Percentiles rank a stretch among this genome's conserved stretches.
phyloP scores from a whole-genome alignment of 2,888 invertebrate genomes.

The Biston betularia region DNA sequence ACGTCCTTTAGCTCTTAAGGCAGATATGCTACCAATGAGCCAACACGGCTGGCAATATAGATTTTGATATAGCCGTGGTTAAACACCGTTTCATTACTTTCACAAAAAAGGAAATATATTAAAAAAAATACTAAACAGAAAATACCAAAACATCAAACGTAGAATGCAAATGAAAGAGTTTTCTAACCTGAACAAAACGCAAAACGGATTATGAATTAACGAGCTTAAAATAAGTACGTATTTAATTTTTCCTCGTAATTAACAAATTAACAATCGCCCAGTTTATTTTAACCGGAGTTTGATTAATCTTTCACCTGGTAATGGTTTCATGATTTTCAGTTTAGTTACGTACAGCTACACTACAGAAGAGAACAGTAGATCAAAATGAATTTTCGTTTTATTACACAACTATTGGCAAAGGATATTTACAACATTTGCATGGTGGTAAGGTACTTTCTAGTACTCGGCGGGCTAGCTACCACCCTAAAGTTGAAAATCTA shows the following conservation, averaged over 20 bases:
- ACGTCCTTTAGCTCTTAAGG: too few relatives aligned
- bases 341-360: slow-evolving; percentile 8
- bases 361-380: slow-evolving; percentile 4
- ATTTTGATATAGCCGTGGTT: too few relatives aligned
- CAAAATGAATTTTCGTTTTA: not conserved
- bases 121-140: too few relatives aligned
- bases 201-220: slow-evolving; percentile 13
- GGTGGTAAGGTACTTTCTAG: too few relatives aligned
- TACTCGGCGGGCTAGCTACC: too few relatives aligned
- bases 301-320: slow-evolving; percentile 35
- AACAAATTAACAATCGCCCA: slow-evolving; percentile 31
- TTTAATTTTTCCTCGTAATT: slow-evolving; percentile 33
- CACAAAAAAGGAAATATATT: too few relatives aligned
- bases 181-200: not conserved
- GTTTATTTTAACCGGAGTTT: slow-evolving; percentile 29
- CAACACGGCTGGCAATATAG: too few relatives aligned
- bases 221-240: slow-evolving; percentile 24
- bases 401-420: too few relatives aligned
- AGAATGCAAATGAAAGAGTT: not conserved
- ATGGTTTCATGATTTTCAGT: slow-evolving; percentile 38
- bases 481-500: too few relatives aligned
- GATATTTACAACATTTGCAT: too few relatives aligned
- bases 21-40: too few relatives aligned
- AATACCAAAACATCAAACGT: not conserved
- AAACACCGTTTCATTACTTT: too few relatives aligned